Evolutionary conservation across 1,140 invertebrate genomes (phyloP).

Genomic region (Trachymyrmex septentrionalis): DNA sequence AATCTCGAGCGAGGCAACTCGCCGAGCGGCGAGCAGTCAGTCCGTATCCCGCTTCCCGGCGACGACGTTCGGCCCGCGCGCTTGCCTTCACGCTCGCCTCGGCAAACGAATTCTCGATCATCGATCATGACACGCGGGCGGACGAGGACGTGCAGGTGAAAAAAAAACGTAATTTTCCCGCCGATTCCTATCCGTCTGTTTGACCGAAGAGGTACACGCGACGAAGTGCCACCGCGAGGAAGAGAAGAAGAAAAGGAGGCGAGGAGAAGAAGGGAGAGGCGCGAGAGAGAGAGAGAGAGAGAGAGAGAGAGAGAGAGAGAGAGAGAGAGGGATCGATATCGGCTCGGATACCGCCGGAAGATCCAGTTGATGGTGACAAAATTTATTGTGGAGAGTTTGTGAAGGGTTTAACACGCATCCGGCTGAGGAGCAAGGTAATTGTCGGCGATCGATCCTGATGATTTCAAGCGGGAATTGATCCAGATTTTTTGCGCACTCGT

Average conservation of each 20-base stretch:
- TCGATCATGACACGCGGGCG: constrained; percentile 68
- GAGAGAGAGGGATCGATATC: neutral
- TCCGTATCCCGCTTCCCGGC: constrained; percentile 70
- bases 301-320: too few species aligned
- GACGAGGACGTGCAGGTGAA: constrained; percentile 67
- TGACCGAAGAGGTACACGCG: neutral
- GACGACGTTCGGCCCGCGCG: constrained; percentile 45
- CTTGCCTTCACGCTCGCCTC: constrained; percentile 28
- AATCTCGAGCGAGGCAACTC: constrained; percentile 58
- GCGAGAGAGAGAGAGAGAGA: too few species aligned
- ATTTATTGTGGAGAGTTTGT: constrained; percentile 46
- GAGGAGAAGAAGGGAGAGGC: neutral
- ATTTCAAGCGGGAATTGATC: neutral
- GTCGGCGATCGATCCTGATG: neutral
- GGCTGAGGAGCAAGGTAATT: constrained; percentile 47
- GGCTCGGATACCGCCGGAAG: neutral
- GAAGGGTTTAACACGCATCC: constrained; percentile 10
- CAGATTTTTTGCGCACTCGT: neutral
- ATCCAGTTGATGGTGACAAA: constrained; percentile 45
- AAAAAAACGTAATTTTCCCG: constrained; percentile 40
- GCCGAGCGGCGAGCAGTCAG: constrained; percentile 72
- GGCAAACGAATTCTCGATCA: constrained; percentile 25
- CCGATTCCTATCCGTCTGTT: neutral
- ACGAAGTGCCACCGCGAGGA: neutral
- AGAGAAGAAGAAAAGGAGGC: neutral